A percentile compares a stretch with the other conserved stretches of the same genome.
These are phyloP conservation scores for Zaprionus capensis DNA, from an alignment of 1,140 invertebrate species.

Conservation along the genomic window DNA sequence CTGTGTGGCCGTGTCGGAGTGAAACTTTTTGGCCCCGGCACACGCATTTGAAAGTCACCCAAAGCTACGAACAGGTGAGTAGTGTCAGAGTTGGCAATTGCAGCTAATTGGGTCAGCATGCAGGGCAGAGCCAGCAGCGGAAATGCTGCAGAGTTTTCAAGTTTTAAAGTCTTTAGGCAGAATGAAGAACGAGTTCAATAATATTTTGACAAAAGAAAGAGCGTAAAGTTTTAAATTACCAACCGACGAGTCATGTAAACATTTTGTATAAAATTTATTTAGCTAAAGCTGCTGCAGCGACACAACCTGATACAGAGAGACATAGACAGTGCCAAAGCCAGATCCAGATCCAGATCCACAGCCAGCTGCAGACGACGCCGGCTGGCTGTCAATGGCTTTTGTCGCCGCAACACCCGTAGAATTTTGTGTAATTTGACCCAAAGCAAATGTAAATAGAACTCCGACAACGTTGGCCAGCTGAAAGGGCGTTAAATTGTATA, in stretches of 20 bases:
- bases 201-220: conserved; percentile 74
- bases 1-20: neutral
- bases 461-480: conserved; percentile 63
- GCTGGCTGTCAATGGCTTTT: conserved; percentile 73
- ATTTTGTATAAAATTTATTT: conserved; percentile 72
- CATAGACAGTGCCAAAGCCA: neutral
- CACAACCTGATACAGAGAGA: neutral
- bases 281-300: conserved; percentile 35
- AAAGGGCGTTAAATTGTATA: conserved; percentile 83
- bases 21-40: conserved; percentile 42
- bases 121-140: conserved; percentile 10
- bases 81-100: conserved; percentile 39
- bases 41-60: conserved; percentile 45
- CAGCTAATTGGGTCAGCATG: conserved; percentile 69
- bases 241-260: conserved; percentile 60
- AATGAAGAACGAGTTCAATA: conserved; percentile 58
- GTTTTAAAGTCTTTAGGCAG: conserved; percentile 28
- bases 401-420: conserved; percentile 81
- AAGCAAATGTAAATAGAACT: conserved; percentile 83
- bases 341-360: neutral
- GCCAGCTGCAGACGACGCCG: conserved; percentile 34
- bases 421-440: conserved; percentile 83
- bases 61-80: conserved; percentile 45
- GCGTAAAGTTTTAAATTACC: conserved; percentile 74
- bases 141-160: conserved; percentile 42